Evolutionary conservation across 2,797 vertebrate species (phyloP).

Genomic region (Gobionotothen gibberifrons): DNA sequence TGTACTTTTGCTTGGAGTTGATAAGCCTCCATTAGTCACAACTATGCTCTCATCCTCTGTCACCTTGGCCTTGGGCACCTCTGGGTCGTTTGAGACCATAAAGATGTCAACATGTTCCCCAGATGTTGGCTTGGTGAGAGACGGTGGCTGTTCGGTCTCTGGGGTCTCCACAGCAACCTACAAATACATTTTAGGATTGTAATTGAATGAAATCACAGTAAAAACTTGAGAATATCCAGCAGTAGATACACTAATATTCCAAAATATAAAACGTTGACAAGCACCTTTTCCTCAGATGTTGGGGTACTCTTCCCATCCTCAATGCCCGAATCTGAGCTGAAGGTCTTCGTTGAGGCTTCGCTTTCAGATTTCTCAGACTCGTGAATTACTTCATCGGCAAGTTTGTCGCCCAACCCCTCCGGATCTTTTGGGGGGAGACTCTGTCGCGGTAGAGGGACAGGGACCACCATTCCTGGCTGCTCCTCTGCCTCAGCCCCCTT

Average conservation of each 20-base stretch:
- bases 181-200: not conserved
- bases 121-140: constrained; percentile 29
- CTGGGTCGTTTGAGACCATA: constrained; percentile 16
- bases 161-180: constrained; percentile 74
- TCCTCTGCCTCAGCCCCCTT: constrained; percentile 32
- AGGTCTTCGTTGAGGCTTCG: constrained; percentile 76
- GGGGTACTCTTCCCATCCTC: constrained; percentile 82
- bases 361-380: constrained; percentile 82
- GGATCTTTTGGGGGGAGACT: constrained; percentile 21
- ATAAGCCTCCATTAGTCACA: not conserved
- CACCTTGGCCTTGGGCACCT: constrained; percentile 21
- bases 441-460: constrained; percentile 56
- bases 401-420: constrained; percentile 63
- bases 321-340: constrained; percentile 76
- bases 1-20: constrained; percentile 12
- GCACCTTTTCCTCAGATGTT: constrained; percentile 80
- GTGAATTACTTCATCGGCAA: constrained; percentile 58
- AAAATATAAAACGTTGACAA: not conserved
- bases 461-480: constrained; percentile 37
- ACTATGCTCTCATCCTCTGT: not conserved
- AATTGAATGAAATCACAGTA: not conserved
- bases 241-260: too few species aligned
- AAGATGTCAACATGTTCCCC: constrained; percentile 35
- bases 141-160: constrained; percentile 57
- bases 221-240: too few species aligned